These are phyloP conservation scores for Brachylomia viminalis DNA, from an alignment of 2,888 invertebrate genomes.

Conservation along the genomic window DNA sequence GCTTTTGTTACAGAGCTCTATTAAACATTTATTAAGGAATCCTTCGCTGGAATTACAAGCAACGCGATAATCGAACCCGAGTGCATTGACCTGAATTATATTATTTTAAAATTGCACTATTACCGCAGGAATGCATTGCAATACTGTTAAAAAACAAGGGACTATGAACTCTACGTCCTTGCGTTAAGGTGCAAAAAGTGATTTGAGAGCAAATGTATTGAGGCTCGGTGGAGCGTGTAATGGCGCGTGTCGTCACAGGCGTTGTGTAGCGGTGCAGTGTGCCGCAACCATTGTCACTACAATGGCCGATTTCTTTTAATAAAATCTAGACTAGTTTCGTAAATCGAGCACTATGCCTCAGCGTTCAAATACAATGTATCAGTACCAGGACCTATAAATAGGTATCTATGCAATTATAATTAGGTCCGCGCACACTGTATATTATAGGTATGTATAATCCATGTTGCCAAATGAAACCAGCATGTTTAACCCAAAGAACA, in stretches of 20 bases:
- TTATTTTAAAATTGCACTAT: constrained; percentile 57
- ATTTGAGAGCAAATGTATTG: constrained; percentile 52
- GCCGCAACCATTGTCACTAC: constrained; percentile 55
- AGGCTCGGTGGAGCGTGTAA: constrained; percentile 74
- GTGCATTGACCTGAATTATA: constrained; percentile 60
- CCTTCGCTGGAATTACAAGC: constrained; percentile 1
- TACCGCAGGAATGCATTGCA: constrained; percentile 51
- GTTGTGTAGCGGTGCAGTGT: constrained; percentile 55
- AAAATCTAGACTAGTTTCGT: constrained; percentile 56
- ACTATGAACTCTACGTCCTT: constrained; percentile 71
- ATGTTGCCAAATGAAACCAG: neutral
- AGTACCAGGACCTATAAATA: too few relatives aligned
- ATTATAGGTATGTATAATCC: neutral
- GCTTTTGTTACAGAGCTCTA: neutral
- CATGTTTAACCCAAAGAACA: neutral
- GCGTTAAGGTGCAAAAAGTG: constrained; percentile 60
- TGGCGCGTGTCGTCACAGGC: constrained; percentile 66
- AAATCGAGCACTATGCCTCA: constrained; percentile 7
- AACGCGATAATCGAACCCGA: constrained; percentile 28
- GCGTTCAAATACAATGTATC: neutral
- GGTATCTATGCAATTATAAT: neutral
- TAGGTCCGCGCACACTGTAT: neutral
- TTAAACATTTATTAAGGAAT: neutral
- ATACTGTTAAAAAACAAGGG: constrained; percentile 58
- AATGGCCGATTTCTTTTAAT: constrained; percentile 54